A percentile compares a stretch with the other conserved stretches of the same genome.
Evolutionary conservation across 2,797 vertebrate species (phyloP).

Genomic region (Peromyscus aztecus): DNA sequence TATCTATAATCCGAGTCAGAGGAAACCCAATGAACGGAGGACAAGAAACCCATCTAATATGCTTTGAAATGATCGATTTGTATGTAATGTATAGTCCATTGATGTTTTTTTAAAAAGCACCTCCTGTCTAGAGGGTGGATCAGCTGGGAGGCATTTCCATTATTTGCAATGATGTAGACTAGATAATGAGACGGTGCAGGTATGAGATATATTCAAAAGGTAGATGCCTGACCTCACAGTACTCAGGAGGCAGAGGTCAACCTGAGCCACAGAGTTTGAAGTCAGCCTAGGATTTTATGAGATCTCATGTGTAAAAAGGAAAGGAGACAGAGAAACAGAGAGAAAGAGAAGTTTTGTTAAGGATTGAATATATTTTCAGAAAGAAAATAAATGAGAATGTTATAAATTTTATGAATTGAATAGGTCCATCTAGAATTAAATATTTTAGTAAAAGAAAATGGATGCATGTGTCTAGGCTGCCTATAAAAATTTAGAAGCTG

Average conservation of each 20-base stretch:
- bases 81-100: not conserved
- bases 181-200: not conserved
- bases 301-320: not conserved
- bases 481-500: not conserved
- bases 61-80: slow-evolving; percentile 2
- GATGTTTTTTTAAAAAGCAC: not conserved
- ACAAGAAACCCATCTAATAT: not conserved
- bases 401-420: not conserved
- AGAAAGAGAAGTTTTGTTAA: not conserved
- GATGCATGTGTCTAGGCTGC: not conserved
- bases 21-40: not conserved
- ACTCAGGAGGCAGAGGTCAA: not conserved
- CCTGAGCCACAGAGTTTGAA: not conserved
- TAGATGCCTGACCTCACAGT: not conserved
- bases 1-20: not conserved
- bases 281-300: not conserved
- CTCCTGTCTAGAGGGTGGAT: not conserved
- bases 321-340: not conserved
- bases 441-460: slow-evolving; percentile 6
- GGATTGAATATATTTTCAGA: not conserved
- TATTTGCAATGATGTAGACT: not conserved
- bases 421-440: not conserved
- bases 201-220: not conserved
- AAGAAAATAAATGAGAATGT: not conserved
- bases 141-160: not conserved